A percentile compares a stretch with the other conserved stretches of the same genome.
Conservation (phyloP, 2,888 invertebrate genomes). For the Limnephilus lunatus region DNA sequence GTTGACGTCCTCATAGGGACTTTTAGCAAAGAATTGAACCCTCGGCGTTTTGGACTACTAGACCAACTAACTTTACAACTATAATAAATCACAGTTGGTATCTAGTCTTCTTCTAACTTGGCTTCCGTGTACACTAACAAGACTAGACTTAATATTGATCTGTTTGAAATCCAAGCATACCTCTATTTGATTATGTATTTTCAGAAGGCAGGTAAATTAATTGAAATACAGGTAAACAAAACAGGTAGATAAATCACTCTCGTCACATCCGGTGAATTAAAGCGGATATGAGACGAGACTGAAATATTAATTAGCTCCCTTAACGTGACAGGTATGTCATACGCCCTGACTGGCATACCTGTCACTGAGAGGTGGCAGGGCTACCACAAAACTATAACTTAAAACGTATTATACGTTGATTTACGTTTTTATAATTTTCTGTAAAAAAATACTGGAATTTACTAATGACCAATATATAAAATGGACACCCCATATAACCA, state of each 20-base stretch:
- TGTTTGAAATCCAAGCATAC: not conserved
- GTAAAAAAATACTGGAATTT: too few relatives aligned
- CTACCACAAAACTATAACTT: not conserved
- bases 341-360: not conserved
- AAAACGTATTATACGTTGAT: not conserved
- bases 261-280: not conserved
- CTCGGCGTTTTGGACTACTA: too few relatives aligned
- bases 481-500: too few relatives aligned
- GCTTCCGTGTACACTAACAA: not conserved
- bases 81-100: not conserved
- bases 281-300: not conserved
- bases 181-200: not conserved
- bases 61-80: too few relatives aligned
- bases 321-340: not conserved
- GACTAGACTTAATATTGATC: not conserved
- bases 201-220: not conserved
- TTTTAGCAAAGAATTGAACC: too few relatives aligned
- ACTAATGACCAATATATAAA: too few relatives aligned
- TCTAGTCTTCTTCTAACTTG: not conserved
- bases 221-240: not conserved
- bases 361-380: not conserved
- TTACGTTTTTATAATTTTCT: too few relatives aligned
- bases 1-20: too few relatives aligned
- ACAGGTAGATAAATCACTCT: not conserved
- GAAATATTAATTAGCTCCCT: constrained; percentile 2